Evolutionary conservation across 1,140 invertebrate genomes (phyloP), one percentile per base, ranked within the genome.

Genomic region (Drosophila tristis): DNA sequence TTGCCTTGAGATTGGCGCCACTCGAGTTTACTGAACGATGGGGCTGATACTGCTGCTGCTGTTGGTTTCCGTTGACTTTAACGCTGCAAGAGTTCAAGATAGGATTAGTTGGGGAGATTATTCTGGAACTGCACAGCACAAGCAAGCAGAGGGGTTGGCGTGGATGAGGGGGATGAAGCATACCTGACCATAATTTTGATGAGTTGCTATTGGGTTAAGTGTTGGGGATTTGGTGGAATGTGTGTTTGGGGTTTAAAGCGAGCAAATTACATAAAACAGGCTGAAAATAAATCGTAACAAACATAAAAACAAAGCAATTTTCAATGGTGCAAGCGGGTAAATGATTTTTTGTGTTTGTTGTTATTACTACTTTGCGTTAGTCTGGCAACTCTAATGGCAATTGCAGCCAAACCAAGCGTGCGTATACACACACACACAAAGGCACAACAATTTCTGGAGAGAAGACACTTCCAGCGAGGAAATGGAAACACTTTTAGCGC

Each of bases 141-240:
- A 8, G 42, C 13, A 55, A 8, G 9, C 16, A 16, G 20, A 42
- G 16, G n/a, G 11, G 43, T 45, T 57, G 57, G 5, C 6, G 2
- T 20, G 49, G 55, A 43, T 43, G 51, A 20, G 53, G 45, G 45
- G n/a, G n/a, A n/a, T 54, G 16, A 58, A 49, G 45, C 81, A 87
- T 86, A 86, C 82, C 84, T 86, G 82, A 71, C 74, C 82, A 86
- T 86, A 61, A 78, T 75, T 80, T 62, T 76, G 65, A 72, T 66
- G 59, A 57, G 57, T 56, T 58, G 55, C 25, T 43, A 31, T 31
- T 56, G 71, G 35, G 25, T 48, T 64, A 29, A 51, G 42, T 26
- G 39, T 45, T 57, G 49, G 53, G 50, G 31, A 44, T 47, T 35
- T 44, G 61, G 25, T 61, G 48, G 68, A 44, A 73, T 66, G 47